These are phyloP conservation scores for Gobiocypris rarus DNA, from an alignment of 2,113 vertebrate species.

Conservation along the genomic window DNA sequence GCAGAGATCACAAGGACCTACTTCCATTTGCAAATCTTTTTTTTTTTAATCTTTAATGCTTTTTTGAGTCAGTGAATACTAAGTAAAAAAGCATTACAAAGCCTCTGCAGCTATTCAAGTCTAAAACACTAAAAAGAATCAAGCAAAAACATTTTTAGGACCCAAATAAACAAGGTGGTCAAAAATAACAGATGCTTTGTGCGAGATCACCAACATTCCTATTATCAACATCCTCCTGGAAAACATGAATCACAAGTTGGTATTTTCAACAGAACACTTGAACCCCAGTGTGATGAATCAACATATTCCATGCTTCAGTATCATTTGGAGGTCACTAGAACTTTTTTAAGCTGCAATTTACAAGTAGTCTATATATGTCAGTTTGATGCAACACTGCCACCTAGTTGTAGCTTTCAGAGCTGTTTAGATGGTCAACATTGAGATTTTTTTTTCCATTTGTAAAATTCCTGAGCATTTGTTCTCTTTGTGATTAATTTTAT, in stretches of 20 bases:
- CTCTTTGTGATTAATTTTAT: background rate
- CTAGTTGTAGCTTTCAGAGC: conserved; percentile 56
- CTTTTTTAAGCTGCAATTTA: conserved; percentile 30
- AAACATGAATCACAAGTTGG: conserved; percentile 23
- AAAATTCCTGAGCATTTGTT: background rate
- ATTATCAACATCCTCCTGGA: background rate
- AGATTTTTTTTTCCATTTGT: too few relatives aligned
- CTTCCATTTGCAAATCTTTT: background rate
- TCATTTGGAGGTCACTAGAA: background rate
- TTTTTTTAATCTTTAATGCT: background rate
- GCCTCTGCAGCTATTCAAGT: background rate
- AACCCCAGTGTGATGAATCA: conserved; percentile 30
- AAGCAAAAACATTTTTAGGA: background rate
- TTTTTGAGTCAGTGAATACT: background rate
- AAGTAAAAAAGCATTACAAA: background rate
- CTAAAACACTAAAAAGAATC: background rate
- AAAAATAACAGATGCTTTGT: background rate
- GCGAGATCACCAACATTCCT: background rate
- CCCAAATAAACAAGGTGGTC: background rate
- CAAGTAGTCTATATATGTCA: background rate
- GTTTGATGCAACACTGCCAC: conserved; percentile 58
- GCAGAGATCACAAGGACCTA: background rate
- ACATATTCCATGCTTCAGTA: conserved; percentile 29
- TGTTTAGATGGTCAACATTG: background rate
- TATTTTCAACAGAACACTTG: conserved; percentile 17